Evolutionary conservation across 2,888 invertebrate genomes (phyloP), one percentile per base, ranked within the genome.

Genomic region (Chydorus sphaericus): DNA sequence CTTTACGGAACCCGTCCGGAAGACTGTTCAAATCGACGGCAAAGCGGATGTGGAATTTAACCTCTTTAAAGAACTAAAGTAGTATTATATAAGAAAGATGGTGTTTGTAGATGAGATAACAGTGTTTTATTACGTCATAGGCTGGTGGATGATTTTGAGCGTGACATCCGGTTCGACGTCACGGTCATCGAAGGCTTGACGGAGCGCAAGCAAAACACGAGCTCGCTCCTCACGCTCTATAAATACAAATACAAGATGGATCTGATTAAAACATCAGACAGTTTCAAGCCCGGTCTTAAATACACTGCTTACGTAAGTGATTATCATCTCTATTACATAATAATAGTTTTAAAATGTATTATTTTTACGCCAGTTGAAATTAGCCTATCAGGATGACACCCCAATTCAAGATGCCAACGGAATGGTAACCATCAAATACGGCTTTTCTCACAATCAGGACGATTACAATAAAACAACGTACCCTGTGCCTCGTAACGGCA

Each of bases 171-270:
- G 31, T 78, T 94, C 50, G 84, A 90, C 66, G 93, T 90, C 1
- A 82, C 85, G 6, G 82, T 96, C 3, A 91, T 92, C 68, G 96
- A 97, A 73, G 81, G 81, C 56, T 75, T 90, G 61, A 94, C 94
- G 2, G 79, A 85, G 16, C 78, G 90, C 53, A 79, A 83, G 62
- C 86, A 92, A 66, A 89, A 88, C 66, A 80, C 82, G 16, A 78
- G 84, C 0, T 75, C 80, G 2, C 75, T 83, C 59, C 74, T 90
- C 36, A 77, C 81, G 55, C 70, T 94, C 7, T 90, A 87, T 69
- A 81, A 81, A 56, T 79, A 85, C 65, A 80, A 81, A 61, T 84
- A 86, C 64, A 79, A 80, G 62, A 76, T 90, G 72, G 78, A 83
- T 58, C 74, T 87, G 54, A 79, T 90, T 20, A 80, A 84, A 63